Evolutionary conservation across 1,140 invertebrate species (phyloP), one percentile per base, ranked within the genome.

Genomic region (Heliconius eleuchia): DNA sequence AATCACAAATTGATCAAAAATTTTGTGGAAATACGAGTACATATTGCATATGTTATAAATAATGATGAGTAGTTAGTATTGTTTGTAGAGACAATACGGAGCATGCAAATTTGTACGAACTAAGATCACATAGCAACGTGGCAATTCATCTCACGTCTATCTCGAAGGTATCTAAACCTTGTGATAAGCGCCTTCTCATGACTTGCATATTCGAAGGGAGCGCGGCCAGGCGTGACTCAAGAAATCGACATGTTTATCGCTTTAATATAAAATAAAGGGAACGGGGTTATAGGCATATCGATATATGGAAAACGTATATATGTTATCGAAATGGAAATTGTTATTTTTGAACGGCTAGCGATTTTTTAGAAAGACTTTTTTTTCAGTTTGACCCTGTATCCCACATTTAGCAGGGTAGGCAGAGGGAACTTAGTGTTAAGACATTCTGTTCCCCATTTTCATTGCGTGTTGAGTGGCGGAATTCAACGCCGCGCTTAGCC

Each of bases 231-330:
- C 91, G 87, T 92, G 89, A 83, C 84, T 88, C 85, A 85, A 87
- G 78, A 84, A 88, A 94, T 93, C 93, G 91, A 93, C 93, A 93
- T 93, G 90, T 93, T 94, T 94, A 94, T 94, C 93, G 92, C 92
- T 89, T 93, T 94, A 93, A 93, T 94, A 94, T 94, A 94, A 93
- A 93, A 94, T 91, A 94, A 93, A 93, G 89, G 88, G 91, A 90
- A 91, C 84, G 82, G 86, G 86, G 88, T 89, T 88, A 85, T 84
- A 78, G 73, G 76, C 70, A 85, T 87, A 90, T 90, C 89, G 87
- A 92, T 90, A 89, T 83, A 92, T 89, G 90, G 91, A 90, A 92
- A 92, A 89, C 86, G 84, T 86, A 85, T 82, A 87, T 85, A 86
- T 83, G 81, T 83, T 79, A 91, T 87, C 78, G 74, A 78, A 89